These are phyloP conservation scores for Plagiodera versicolora DNA, from an alignment of 2,888 invertebrate species.

Conservation along the genomic window DNA sequence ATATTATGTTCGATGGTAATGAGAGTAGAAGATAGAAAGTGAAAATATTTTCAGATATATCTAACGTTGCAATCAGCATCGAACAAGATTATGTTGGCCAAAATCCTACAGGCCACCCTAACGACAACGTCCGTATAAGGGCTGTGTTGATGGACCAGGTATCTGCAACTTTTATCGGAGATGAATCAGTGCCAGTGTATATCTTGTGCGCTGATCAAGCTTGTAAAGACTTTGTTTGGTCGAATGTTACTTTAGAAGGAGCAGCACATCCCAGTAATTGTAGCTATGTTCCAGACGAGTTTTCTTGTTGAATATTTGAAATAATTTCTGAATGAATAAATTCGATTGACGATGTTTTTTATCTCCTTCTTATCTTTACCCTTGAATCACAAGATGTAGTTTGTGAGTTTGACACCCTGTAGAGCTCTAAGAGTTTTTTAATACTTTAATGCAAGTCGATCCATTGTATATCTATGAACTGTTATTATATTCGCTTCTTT, in stretches of 20 bases:
- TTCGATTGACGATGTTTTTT: no score
- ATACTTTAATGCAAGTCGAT: no score
- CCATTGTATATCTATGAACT: no score
- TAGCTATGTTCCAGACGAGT: no score
- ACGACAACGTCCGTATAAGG: constrained; percentile 32
- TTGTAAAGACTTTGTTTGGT: constrained; percentile 31
- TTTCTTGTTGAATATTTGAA: constrained; percentile 11
- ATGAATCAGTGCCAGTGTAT: constrained; percentile 27
- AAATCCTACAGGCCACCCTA: constrained; percentile 22
- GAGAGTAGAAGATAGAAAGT: no score
- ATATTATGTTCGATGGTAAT: no score
- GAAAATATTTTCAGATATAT: constrained; percentile 23
- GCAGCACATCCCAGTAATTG: constrained; percentile 25
- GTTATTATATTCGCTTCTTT: no score
- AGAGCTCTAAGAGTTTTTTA: no score
- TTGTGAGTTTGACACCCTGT: no score
- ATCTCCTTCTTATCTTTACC: no score
- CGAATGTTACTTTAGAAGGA: constrained; percentile 24
- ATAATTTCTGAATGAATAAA: no score
- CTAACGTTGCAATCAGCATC: constrained; percentile 30
- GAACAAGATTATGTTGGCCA: constrained; percentile 36
- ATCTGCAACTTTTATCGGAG: constrained; percentile 27
- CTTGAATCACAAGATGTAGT: no score
- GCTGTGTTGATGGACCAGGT: constrained; percentile 22
- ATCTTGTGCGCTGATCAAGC: constrained; percentile 30